Conservation (phyloP, 2,797 vertebrate genomes). For the Triplophysa yarkandensis region DNA sequence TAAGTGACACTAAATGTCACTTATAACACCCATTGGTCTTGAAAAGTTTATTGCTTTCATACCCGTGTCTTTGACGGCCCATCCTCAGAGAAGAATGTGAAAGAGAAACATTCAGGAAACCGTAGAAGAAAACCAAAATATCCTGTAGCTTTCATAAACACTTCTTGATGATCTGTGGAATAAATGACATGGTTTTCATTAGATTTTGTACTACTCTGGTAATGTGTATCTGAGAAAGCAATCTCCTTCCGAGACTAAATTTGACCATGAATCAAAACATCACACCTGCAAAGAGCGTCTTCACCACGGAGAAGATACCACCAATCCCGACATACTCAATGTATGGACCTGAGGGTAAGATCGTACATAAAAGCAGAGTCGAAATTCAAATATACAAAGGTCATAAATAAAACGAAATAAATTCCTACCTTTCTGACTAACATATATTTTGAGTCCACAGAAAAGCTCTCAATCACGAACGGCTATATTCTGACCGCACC, state of each 20-base stretch:
- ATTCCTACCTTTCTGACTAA: conserved; percentile 4
- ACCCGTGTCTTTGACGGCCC: conserved; percentile 96
- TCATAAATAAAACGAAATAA: background rate
- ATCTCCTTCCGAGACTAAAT: conserved; percentile 82
- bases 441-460: background rate
- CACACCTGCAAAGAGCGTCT: conserved; percentile 80
- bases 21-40: background rate
- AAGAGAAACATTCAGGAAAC: conserved; percentile 93
- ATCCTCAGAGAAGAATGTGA: conserved; percentile 83
- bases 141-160: background rate
- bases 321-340: conserved; percentile 75
- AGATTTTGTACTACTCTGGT: too few species aligned
- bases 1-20: conserved; percentile 1
- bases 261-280: conserved; percentile 84
- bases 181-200: background rate
- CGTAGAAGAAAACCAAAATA: conserved; percentile 54
- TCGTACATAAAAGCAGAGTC: background rate
- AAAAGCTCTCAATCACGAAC: conserved; percentile 7
- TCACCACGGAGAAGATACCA: conserved; percentile 76
- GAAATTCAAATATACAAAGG: background rate
- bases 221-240: conserved; percentile 66
- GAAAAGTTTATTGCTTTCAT: conserved; percentile 28
- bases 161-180: background rate
- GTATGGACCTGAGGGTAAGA: conserved; percentile 79
- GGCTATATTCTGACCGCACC: background rate